These are phyloP conservation scores for Pao palembangensis DNA, from an alignment of 2,113 vertebrate genomes.

Conservation along the genomic window DNA sequence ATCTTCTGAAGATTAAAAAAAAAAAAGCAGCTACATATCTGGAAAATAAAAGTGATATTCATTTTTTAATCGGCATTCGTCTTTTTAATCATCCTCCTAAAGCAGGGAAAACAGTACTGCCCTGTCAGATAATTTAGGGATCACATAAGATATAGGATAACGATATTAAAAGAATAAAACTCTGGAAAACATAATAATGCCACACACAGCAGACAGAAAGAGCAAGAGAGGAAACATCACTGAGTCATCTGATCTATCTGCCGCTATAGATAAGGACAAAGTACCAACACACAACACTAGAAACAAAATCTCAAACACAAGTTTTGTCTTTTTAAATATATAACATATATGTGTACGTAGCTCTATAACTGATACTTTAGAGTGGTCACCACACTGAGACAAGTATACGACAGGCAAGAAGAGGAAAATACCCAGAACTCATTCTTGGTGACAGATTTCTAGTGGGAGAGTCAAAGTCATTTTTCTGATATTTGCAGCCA, in stretches of 20 bases:
- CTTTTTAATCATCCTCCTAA: slow-evolving; percentile 7
- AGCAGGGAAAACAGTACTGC: slow-evolving; percentile 68
- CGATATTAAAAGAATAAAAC: slow-evolving; percentile 51
- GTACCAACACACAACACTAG: slow-evolving; percentile 85
- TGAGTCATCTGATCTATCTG: slow-evolving; percentile 63
- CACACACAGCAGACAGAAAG: slow-evolving; percentile 54
- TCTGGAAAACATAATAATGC: slow-evolving; percentile 32
- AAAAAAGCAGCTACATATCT: slow-evolving; percentile 77
- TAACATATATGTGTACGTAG: slow-evolving; percentile 66
- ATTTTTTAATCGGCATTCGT: slow-evolving; percentile 23
- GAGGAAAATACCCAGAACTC: neutral
- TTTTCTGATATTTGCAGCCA: slow-evolving; percentile 2
- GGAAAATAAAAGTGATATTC: slow-evolving; percentile 54
- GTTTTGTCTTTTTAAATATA: slow-evolving; percentile 70
- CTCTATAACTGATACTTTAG: slow-evolving; percentile 47
- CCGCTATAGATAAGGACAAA: slow-evolving; percentile 76
- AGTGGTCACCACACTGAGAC: slow-evolving; percentile 64
- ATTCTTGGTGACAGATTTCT: neutral
- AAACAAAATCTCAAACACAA: slow-evolving; percentile 71
- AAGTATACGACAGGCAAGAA: slow-evolving; percentile 27
- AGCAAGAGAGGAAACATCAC: slow-evolving; percentile 56
- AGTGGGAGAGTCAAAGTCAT: neutral
- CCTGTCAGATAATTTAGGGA: slow-evolving; percentile 56
- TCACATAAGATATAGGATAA: slow-evolving; percentile 1
- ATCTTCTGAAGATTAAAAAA: slow-evolving; percentile 44